Percentiles rank a stretch among this genome's conserved stretches.
Evolutionary conservation across 1,140 invertebrate genomes (phyloP).

Genomic region (Scaptodrosophila lebanonensis): DNA sequence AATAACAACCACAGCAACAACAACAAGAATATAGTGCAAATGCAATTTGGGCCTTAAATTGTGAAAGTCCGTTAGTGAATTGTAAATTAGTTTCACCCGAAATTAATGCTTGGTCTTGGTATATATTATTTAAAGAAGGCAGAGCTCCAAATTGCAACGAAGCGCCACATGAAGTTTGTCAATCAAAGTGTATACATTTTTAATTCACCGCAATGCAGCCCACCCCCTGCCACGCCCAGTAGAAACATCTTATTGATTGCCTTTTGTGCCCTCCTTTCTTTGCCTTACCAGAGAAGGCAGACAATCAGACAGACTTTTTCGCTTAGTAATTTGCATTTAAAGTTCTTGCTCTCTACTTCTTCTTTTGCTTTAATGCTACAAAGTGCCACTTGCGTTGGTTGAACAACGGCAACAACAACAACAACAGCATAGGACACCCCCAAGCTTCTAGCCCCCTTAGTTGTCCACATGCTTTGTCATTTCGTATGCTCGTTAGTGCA

Average conservation of each 20-base stretch:
- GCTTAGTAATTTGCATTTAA: constrained; percentile 63
- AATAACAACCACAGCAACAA: too few species aligned
- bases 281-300: constrained; percentile 27
- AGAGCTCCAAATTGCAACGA: background rate
- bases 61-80: constrained; percentile 11
- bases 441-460: constrained; percentile 29
- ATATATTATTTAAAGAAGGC: too few species aligned
- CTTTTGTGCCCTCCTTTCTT: background rate
- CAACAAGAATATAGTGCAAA: constrained; percentile 12
- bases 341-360: constrained; percentile 30
- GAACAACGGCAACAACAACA: constrained; percentile 8
- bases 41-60: constrained; percentile 27
- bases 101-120: too few species aligned
- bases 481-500: constrained; percentile 71
- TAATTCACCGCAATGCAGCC: constrained; percentile 43
- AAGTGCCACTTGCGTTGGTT: constrained; percentile 56
- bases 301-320: too few species aligned
- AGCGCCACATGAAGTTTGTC: constrained; percentile 17
- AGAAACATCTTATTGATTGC: constrained; percentile 71
- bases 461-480: constrained; percentile 62
- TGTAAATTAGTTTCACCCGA: constrained; percentile 1
- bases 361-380: constrained; percentile 60
- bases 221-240: constrained; percentile 31
- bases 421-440: background rate
- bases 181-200: constrained; percentile 60